Conservation (phyloP, 1,140 invertebrate genomes). For the Lordiphosa clarofinis region DNA sequence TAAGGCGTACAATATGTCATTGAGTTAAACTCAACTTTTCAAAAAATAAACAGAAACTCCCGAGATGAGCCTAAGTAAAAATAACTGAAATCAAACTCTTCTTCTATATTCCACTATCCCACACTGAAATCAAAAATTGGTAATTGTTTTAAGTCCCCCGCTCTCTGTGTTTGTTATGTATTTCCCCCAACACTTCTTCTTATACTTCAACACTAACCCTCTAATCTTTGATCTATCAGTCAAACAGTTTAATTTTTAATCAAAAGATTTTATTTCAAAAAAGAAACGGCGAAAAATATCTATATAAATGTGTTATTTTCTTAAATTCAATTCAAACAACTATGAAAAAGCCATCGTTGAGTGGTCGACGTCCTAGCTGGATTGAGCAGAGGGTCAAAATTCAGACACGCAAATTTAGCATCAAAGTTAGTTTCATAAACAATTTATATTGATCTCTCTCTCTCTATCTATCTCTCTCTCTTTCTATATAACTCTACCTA, state of each 20-base stretch:
- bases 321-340: constrained; percentile 31
- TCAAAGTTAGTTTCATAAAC: constrained; percentile 80
- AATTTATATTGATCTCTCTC: constrained; percentile 69
- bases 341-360: constrained; percentile 79
- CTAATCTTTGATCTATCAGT: constrained; percentile 25
- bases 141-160: constrained; percentile 48
- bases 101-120: constrained; percentile 19
- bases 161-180: constrained; percentile 71
- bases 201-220: constrained; percentile 45
- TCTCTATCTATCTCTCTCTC: constrained; percentile 59
- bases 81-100: constrained; percentile 13
- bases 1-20: constrained; percentile 39
- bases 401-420: constrained; percentile 80
- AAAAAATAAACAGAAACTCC: constrained; percentile 39
- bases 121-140: constrained; percentile 27
- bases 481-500: constrained; percentile 40
- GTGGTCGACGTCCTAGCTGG: constrained; percentile 80
- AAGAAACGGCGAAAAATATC: constrained; percentile 33
- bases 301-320: constrained; percentile 51
- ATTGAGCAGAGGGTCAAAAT: constrained; percentile 80
- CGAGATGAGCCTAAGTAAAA: constrained; percentile 45
- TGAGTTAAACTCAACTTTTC: constrained; percentile 50
- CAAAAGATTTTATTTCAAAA: constrained; percentile 44
- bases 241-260: constrained; percentile 43
- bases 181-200: constrained; percentile 43